Conservation (phyloP, 1,140 invertebrate species). For the Tetragnatha versicolor region DNA sequence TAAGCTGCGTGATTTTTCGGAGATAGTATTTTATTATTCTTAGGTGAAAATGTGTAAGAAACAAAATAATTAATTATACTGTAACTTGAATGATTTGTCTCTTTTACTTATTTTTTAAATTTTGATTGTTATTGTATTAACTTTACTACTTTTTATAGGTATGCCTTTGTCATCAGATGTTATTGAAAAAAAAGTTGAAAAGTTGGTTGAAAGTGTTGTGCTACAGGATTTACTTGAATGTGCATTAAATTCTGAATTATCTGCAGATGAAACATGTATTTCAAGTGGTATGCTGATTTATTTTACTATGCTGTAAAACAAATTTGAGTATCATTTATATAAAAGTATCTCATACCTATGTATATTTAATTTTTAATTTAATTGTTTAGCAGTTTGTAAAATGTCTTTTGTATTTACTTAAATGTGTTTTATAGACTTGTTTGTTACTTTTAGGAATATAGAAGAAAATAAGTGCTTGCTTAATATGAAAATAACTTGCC, state of each 20-base stretch:
- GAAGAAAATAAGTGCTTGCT: background rate
- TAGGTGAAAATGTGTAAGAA: background rate
- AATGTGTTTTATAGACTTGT: background rate
- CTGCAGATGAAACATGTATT: background rate
- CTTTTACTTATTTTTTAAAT: background rate
- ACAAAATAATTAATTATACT: background rate
- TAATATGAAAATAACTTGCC: background rate
- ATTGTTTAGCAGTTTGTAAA: background rate
- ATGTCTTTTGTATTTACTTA: background rate
- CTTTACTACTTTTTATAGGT: background rate
- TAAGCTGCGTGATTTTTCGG: background rate
- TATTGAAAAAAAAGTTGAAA: background rate
- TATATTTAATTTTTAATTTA: background rate
- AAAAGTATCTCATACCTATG: background rate
- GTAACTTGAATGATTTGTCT: background rate
- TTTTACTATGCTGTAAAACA: background rate
- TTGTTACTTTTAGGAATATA: background rate
- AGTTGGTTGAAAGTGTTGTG: background rate
- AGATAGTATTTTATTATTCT: too few relatives aligned
- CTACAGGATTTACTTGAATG: conserved; percentile 27
- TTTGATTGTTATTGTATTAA: background rate
- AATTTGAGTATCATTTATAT: background rate
- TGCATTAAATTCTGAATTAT: background rate
- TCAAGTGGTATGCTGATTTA: background rate
- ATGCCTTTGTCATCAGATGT: background rate